phyloP scores from a whole-genome alignment of 2,113 vertebrate species.

The Anser cygnoides region DNA sequence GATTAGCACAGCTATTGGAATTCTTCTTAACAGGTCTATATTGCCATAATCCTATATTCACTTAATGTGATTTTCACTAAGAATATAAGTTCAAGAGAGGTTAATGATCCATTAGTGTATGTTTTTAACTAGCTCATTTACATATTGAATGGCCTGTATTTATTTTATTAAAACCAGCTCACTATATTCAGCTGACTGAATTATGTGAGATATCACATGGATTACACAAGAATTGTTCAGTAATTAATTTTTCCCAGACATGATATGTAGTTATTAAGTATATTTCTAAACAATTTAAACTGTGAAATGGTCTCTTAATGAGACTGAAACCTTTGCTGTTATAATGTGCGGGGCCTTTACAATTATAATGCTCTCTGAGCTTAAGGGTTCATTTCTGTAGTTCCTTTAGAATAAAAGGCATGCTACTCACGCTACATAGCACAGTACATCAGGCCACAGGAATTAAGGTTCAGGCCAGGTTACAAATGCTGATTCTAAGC shows the following conservation, averaged over 20 bases:
- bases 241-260: constrained; percentile 28
- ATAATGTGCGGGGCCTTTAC: neutral
- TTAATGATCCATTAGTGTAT: constrained; percentile 65
- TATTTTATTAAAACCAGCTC: constrained; percentile 61
- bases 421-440: neutral
- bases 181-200: constrained; percentile 34
- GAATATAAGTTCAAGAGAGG: constrained; percentile 65
- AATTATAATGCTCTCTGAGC: neutral
- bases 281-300: constrained; percentile 52
- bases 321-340: neutral
- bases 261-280: neutral
- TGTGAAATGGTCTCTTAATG: neutral
- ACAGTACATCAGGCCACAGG: neutral
- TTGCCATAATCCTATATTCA: constrained; percentile 26
- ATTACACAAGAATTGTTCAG: constrained; percentile 17
- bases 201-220: constrained; percentile 39
- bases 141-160: constrained; percentile 55
- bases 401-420: neutral
- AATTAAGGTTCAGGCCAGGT: neutral
- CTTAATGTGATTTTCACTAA: constrained; percentile 50
- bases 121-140: constrained; percentile 65
- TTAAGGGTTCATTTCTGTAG: neutral
- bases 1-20: neutral
- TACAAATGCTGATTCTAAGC: neutral
- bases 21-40: constrained; percentile 1